Percentiles rank a stretch among this genome's conserved stretches.
Evolutionary conservation across 2,113 vertebrate species (phyloP).

Genomic region (Taurulus bubalis): DNA sequence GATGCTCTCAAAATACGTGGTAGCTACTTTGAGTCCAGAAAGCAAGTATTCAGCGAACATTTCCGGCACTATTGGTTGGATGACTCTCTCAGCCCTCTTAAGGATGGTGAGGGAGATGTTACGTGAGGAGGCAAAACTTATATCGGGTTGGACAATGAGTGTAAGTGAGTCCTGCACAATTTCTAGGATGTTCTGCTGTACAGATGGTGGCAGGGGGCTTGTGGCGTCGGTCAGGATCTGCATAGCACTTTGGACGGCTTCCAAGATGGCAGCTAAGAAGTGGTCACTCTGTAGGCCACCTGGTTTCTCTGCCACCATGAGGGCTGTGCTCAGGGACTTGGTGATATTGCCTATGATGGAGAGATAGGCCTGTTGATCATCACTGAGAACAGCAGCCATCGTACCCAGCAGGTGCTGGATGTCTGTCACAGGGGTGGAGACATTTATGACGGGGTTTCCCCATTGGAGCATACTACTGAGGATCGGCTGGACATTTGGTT

Average conservation of each 20-base stretch:
- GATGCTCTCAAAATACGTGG: conserved; percentile 71
- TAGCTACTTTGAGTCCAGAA: conserved; percentile 44
- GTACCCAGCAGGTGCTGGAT: conserved; percentile 67
- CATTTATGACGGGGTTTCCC: conserved; percentile 53
- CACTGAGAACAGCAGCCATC: conserved; percentile 34
- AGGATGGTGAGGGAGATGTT: conserved; percentile 64
- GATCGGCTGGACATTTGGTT: conserved; percentile 55
- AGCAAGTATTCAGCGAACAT: conserved; percentile 54
- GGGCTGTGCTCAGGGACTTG: conserved; percentile 64
- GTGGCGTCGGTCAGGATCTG: conserved; percentile 27
- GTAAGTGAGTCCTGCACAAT: conserved; percentile 62
- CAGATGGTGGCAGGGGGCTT: conserved; percentile 2
- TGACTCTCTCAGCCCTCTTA: conserved; percentile 40
- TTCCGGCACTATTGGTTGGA: conserved; percentile 51
- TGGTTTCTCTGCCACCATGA: conserved; percentile 61
- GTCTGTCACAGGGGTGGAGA: conserved; percentile 52
- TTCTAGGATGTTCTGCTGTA: conserved; percentile 59
- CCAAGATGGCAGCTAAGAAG: conserved; percentile 61
- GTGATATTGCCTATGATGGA: conserved; percentile 56
- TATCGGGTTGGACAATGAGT: conserved; percentile 62
- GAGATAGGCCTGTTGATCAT: conserved; percentile 62
- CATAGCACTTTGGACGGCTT: conserved; percentile 53
- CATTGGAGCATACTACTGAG: conserved; percentile 69
- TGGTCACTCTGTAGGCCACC: conserved; percentile 69
- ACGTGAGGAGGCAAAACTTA: conserved; percentile 57